These are phyloP conservation scores for Tanytarsus gracilentus DNA, from an alignment of 2,888 invertebrate species.

Conservation along the genomic window DNA sequence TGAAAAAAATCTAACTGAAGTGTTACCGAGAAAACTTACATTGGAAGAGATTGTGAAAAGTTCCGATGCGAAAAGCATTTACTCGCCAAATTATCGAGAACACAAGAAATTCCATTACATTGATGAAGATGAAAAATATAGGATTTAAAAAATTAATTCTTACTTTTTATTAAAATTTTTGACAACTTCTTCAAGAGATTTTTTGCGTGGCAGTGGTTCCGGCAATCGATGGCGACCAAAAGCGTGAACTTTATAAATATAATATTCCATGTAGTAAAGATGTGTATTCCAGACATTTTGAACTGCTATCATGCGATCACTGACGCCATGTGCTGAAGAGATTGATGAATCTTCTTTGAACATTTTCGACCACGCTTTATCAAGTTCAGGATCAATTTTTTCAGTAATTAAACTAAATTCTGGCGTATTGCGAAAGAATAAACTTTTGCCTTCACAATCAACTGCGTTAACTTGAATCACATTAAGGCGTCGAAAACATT, in stretches of 20 bases:
- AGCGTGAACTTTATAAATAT: constrained; percentile 21
- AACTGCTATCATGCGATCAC: constrained; percentile 6
- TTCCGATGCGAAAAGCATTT: not conserved
- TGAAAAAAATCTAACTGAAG: not conserved
- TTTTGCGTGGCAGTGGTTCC: constrained; percentile 2
- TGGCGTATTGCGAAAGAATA: constrained; percentile 8
- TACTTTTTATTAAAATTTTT: too few relatives aligned
- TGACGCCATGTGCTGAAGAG: too few relatives aligned
- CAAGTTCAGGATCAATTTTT: constrained; percentile 1
- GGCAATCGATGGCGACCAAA: constrained; percentile 11
- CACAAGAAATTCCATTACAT: not conserved
- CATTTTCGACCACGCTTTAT: constrained; percentile 12
- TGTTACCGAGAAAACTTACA: not conserved
- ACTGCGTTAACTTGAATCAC: constrained; percentile 9
- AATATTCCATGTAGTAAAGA: constrained; percentile 22
- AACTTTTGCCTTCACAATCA: constrained; percentile 2
- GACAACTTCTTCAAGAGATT: constrained; percentile 2
- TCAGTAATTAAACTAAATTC: not conserved
- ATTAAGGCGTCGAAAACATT: constrained; percentile 11
- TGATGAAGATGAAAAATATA: not conserved
- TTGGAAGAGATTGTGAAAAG: not conserved
- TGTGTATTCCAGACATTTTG: not conserved
- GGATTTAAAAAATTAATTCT: too few relatives aligned
- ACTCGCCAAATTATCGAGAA: not conserved
- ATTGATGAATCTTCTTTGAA: not conserved